Evolutionary conservation across 2,888 invertebrate genomes (phyloP).

Genomic region (Azorinus chamasolen): DNA sequence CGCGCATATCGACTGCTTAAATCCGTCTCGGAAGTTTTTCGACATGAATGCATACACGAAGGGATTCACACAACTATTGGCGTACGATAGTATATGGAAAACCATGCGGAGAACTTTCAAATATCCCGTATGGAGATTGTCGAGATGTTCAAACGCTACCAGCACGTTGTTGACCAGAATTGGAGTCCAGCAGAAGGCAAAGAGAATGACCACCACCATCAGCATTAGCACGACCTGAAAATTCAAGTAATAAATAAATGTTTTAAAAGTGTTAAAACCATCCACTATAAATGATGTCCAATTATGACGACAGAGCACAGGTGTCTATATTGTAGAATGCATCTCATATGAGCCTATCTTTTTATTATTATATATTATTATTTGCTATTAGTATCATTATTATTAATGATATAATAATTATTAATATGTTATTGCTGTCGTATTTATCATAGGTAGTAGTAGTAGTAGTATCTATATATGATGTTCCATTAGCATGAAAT

Average conservation of each 20-base stretch:
- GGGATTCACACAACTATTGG: constrained; percentile 92
- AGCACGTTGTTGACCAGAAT: constrained; percentile 90
- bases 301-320: too few species aligned
- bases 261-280: too few species aligned
- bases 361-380: too few species aligned
- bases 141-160: constrained; percentile 89
- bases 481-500: too few species aligned
- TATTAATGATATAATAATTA: too few species aligned
- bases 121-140: constrained; percentile 87
- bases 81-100: constrained; percentile 90
- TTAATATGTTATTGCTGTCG: too few species aligned
- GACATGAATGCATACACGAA: constrained; percentile 93
- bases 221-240: constrained; percentile 91
- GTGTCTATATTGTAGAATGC: too few species aligned
- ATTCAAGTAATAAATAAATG: background rate
- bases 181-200: constrained; percentile 91
- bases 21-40: constrained; percentile 89
- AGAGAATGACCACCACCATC: constrained; percentile 91
- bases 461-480: too few species aligned
- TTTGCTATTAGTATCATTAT: too few species aligned
- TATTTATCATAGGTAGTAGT: too few species aligned
- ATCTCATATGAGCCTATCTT: too few species aligned
- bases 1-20: constrained; percentile 79
- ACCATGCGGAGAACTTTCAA: constrained; percentile 89
- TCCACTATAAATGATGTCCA: too few species aligned